Percentiles rank a stretch among this genome's conserved stretches.
These are phyloP conservation scores for Marisa cornuarietis DNA, from an alignment of 1,140 invertebrate species.

Conservation along the genomic window DNA sequence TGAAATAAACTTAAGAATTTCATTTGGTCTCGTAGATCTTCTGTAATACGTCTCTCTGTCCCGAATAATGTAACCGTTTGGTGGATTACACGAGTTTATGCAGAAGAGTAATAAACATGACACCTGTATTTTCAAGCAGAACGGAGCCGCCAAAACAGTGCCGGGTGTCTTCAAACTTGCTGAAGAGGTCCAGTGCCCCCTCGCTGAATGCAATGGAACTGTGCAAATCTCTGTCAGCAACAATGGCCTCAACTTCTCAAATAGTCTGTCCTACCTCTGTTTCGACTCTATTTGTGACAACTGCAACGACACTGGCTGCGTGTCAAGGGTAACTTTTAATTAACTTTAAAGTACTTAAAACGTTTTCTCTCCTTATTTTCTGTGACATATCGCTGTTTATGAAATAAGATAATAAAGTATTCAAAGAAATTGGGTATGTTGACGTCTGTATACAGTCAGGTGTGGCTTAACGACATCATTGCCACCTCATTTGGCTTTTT, in stretches of 20 bases:
- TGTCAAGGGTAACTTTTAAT: constrained; percentile 26
- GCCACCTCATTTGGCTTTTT: not conserved
- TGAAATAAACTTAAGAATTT: too few relatives aligned
- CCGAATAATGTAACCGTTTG: too few relatives aligned
- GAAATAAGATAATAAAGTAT: too few relatives aligned
- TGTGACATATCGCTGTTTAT: too few relatives aligned
- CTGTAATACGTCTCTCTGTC: too few relatives aligned
- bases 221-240: constrained; percentile 37
- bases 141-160: constrained; percentile 11
- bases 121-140: not conserved
- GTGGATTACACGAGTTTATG: too few relatives aligned
- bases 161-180: constrained; percentile 28
- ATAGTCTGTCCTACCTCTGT: constrained; percentile 24
- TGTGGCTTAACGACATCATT: not conserved
- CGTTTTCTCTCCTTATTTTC: too few relatives aligned
- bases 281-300: constrained; percentile 42
- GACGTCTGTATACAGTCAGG: too few relatives aligned
- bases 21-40: too few relatives aligned
- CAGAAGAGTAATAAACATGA: too few relatives aligned
- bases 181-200: constrained; percentile 30
- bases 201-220: constrained; percentile 18
- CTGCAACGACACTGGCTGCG: constrained; percentile 31
- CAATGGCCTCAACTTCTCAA: constrained; percentile 30
- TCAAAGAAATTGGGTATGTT: too few relatives aligned
- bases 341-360: too few relatives aligned